phyloP scores from a whole-genome alignment of 35 echinoderm and acorn worm genomes.

The Lytechinus pictus region DNA sequence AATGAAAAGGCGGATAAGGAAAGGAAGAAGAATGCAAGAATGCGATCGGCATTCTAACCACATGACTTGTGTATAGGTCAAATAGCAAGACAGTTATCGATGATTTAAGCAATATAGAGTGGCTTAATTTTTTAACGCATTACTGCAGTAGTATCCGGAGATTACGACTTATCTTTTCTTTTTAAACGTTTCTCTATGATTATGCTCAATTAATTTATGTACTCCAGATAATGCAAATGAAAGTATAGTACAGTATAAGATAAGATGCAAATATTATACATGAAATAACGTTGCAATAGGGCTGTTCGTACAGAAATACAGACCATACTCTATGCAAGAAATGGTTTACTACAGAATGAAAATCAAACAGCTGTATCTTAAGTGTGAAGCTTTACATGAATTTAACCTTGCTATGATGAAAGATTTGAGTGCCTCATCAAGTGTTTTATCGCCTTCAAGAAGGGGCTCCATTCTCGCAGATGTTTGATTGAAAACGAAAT shows the following conservation, averaged over 20 bases:
- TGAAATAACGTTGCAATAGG: neutral
- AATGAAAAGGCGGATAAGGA: no score
- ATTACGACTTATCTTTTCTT: no score
- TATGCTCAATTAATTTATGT: no score
- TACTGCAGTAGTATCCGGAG: no score
- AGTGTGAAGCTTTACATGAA: neutral
- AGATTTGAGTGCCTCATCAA: neutral
- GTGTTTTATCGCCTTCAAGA: neutral
- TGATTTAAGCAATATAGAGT: no score
- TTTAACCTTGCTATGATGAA: neutral
- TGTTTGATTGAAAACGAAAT: no score
- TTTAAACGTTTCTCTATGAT: no score
- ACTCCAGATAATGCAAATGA: neutral
- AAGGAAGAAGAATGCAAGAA: no score
- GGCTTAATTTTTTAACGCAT: no score
- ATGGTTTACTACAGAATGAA: neutral
- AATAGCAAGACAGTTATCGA: no score
- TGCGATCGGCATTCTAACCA: no score
- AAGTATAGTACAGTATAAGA: neutral
- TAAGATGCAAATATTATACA: neutral
- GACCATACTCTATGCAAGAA: neutral
- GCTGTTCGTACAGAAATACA: neutral
- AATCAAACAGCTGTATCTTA: neutral
- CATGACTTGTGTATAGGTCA: no score
- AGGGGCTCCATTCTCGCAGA: neutral